Base-by-base conservation (phyloP, 1,140 invertebrate species). In the Pseudomyrmex pallidus region DNA sequence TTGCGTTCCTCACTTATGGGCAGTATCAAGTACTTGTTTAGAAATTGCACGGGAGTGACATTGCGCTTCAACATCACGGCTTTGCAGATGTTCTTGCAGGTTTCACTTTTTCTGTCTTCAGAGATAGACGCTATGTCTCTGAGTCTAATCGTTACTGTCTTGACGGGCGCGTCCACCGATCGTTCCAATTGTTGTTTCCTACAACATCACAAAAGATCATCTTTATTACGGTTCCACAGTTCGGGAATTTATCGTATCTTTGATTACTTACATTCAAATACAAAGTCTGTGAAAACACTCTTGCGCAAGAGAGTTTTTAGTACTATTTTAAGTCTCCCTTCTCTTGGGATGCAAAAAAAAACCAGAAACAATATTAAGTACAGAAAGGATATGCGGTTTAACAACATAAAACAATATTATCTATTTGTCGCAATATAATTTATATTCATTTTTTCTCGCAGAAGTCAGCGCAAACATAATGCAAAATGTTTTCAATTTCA, bases 151-250 rank as follows among this genome's bases (percentile, higher is more conserved):
- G n/a, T 22, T 56, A 2, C n/a, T 35, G 46, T 22, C 22, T 54
- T 17, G 20, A 12, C n/a, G 44, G 17, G 7, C 35, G 4, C 0
- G 35, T 35, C 35, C 35, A n/a, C 22, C 15, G 15, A 22, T 20
- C n/a, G 13, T 20, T 12, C 1, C 46, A 15, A 5, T 2, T 57
- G 56, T 35, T 35, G 20, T 1, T 59, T 15, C 85, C 91, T 92
- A 91, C 88, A 92, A 92, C 91, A 92, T 63, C 85, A 72, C 85
- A 74, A 82, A 8, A 15, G 4, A 25, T 59, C 10, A 72, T n/a
- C 46, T 90, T 90, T 89, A 90, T 90, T 89, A 85, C 57, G 22
- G 77, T 85, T 87, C 83, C 10, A 63, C 64, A 52, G 13, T 12
- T 46, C 15, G 10, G 2, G 52, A 48, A 1, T 77, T 25, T 52